Base-by-base conservation (phyloP, 2,113 vertebrate genomes). In the Acanthochromis polyacanthus region DNA sequence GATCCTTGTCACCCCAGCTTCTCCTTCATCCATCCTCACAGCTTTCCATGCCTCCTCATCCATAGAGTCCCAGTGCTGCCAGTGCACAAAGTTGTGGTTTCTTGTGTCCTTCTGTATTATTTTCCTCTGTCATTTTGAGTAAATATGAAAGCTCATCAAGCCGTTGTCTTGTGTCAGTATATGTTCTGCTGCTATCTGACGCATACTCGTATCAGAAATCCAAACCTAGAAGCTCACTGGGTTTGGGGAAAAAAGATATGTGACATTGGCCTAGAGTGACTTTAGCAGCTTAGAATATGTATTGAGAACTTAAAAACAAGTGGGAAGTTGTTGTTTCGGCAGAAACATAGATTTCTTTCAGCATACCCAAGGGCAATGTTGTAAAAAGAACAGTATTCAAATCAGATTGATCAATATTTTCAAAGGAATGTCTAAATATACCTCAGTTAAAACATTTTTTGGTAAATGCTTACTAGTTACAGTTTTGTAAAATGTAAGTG, bases 1-100 rank as follows among this genome's bases (percentile, higher is more conserved):
- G 86, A 92, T 87, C 75, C 58, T 38, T 81, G 68, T 83, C 84
- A 80, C 46, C 67, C 64, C 67, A 78, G 52, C 48, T 82, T 85
- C 78, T 79, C 83, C 64, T 77, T 88, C 71, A 75, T 40, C 81
- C 61, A 78, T 64, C 70, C 82, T 82, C 57, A 81, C 63, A 70
- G 69, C 12, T 71, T 75, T 30, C 55, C 75, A 66, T 51, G 23
- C 56, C 43, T 43, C 50, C 45, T 82, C 63, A 60, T 51, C 57
- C 52, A 60, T 2, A 2, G n/a, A 40, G 23, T 52, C 25, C 8
- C 20, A 53, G 9, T 50, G 32, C 10, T 51, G 57, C 28, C 46
- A 28, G 9, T 63, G 52, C 62, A 56, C 55, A 66, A 72, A 67
- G 12, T 50, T 25, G 32, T 19, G 48, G 15, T n/a, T n/a, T 19